Evolutionary conservation across 2,113 vertebrate species (phyloP), one percentile per base, ranked within the genome.

Genomic region (Loxodonta africana): DNA sequence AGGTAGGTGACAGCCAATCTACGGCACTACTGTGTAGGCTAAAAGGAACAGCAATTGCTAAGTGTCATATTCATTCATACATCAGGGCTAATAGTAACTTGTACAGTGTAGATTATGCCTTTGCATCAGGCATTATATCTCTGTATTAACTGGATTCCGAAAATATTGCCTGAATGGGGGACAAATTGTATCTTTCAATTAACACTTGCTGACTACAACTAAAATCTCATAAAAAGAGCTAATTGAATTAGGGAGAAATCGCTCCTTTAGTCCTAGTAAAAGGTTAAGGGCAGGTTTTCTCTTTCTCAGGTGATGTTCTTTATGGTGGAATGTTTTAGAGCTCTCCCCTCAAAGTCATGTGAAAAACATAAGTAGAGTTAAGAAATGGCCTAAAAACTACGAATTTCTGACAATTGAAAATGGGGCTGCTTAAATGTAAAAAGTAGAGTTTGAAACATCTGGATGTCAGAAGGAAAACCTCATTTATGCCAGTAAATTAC

Each of bases 281-380:
- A 77, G n/a, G 11, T n/a, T 74, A 83, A 69, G 51, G 37, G 23
- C 73, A 62, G 62, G 25, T 33, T 73, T 8, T 89, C 10, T 86
- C 46, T 78, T 93, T 26, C 11, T 83, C 15, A 46, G 26, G 65
- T 90, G 20, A 92, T 71, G 11, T 6, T 84, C 33, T 88, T 77
- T 76, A 86, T 46, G 77, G 62, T 83, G 44, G 46, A 83, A 37
- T 69, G 73, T 88, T 77, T 96, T 77, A 91, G 73, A 65, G 5
- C 53, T 87, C 8, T 44, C 84, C 41, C 37, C 63, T 71, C 41
- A 21, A 81, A 85, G 30, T 1, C 21, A 86, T 17, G 12, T 41
- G 33, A 60, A 51, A 95, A 95, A 85, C 11, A 86, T 5, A 90
- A 8, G 20, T 53, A 63, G 18, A 95, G 10, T 85, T 96, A 94